Percentiles rank a stretch among this genome's conserved stretches.
phyloP scores from a whole-genome alignment of 1,140 invertebrate genomes.

The Globodera rostochiensis region DNA sequence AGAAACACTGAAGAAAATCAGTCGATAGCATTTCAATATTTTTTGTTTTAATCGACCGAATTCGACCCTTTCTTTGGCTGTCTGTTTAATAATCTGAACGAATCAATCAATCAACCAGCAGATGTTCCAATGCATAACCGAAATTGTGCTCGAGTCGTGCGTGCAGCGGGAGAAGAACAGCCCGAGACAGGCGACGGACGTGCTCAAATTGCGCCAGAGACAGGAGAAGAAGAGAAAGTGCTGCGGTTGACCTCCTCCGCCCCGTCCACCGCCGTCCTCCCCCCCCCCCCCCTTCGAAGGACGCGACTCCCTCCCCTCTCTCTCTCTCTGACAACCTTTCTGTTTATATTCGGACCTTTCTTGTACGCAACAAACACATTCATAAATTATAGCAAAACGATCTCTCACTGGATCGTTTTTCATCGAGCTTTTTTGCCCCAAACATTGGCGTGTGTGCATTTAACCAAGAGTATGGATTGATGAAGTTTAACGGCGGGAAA shows the following conservation, averaged over 20 bases:
- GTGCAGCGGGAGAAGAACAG: slow-evolving; percentile 1
- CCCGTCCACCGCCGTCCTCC: background rate
- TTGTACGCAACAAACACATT: background rate
- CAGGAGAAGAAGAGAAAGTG: slow-evolving; percentile 41
- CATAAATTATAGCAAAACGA: background rate
- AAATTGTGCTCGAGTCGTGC: slow-evolving; percentile 40
- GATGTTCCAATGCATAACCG: slow-evolving; percentile 53
- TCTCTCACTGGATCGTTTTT: slow-evolving; percentile 11
- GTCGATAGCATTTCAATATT: no score
- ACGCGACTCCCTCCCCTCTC: background rate
- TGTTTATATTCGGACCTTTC: background rate
- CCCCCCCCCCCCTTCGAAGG: background rate
- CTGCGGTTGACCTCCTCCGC: background rate
- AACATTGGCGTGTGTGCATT: no score
- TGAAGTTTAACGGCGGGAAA: no score
- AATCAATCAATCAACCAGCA: background rate
- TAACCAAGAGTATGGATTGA: no score
- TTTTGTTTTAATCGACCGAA: no score
- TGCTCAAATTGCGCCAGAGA: slow-evolving; percentile 1
- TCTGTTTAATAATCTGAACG: no score
- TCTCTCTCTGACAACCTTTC: slow-evolving; percentile 11
- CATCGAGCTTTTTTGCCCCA: background rate
- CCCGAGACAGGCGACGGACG: background rate
- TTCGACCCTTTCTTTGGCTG: no score
- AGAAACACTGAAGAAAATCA: no score